These are phyloP conservation scores for Labia minor DNA, from an alignment of 2,888 invertebrate species.

Conservation along the genomic window DNA sequence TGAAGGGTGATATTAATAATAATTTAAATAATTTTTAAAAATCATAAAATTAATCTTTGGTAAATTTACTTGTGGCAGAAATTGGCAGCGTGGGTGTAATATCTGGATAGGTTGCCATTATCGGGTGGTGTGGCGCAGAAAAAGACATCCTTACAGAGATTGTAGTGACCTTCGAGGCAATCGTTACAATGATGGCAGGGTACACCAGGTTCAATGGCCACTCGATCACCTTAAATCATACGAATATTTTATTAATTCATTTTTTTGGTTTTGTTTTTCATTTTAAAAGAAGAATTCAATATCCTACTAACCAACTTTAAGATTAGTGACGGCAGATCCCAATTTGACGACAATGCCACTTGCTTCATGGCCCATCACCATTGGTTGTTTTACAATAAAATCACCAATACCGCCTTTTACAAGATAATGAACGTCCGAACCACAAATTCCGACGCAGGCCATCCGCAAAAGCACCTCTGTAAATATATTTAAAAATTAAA, in stretches of 20 bases:
- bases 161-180: constrained; percentile 83
- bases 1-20: constrained; percentile 13
- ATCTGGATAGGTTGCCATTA: constrained; percentile 79
- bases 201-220: constrained; percentile 90
- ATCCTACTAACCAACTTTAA: constrained; percentile 45
- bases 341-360: constrained; percentile 68
- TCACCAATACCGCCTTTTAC: constrained; percentile 73
- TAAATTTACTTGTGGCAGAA: constrained; percentile 67
- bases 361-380: constrained; percentile 93
- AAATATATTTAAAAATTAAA: constrained; percentile 22
- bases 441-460: constrained; percentile 94
- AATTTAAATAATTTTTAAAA: background rate
- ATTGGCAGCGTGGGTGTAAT: constrained; percentile 80
- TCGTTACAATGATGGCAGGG: constrained; percentile 72
- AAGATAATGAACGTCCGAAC: constrained; percentile 86
- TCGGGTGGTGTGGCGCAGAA: constrained; percentile 94
- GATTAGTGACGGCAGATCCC: constrained; percentile 55
- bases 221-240: constrained; percentile 64
- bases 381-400: constrained; percentile 74
- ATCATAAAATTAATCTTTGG: background rate
- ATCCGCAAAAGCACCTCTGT: constrained; percentile 78
- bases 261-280: background rate
- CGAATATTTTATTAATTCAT: too few species aligned
- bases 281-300: background rate
- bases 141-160: constrained; percentile 73